Percentiles rank a stretch among this genome's conserved stretches.
Conservation (phyloP, 2,888 invertebrate genomes). For the Sympetrum striolatum region DNA sequence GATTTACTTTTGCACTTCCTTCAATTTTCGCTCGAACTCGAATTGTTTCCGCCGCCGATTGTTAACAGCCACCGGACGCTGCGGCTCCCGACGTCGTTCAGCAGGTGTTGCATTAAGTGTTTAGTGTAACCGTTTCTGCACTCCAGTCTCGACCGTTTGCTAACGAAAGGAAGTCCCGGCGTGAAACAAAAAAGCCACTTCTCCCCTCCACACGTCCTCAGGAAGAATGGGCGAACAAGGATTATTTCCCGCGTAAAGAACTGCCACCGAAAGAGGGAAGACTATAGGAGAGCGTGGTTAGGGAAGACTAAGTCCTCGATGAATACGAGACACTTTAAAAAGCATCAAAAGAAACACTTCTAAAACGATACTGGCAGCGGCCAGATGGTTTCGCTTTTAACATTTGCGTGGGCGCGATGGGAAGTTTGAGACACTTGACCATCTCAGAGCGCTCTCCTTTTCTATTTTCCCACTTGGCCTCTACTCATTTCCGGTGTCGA, state of each 20-base stretch:
- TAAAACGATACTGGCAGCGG: neutral
- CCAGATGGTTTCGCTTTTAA: neutral
- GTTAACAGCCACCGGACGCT: too few relatives aligned
- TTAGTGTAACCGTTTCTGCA: neutral
- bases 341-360: neutral
- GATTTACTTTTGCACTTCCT: too few relatives aligned
- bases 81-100: neutral
- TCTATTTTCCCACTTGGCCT: neutral
- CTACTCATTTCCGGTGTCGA: neutral
- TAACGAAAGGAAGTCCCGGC: neutral
- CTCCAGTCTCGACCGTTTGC: neutral
- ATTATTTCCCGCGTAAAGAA: neutral
- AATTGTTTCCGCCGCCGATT: too few relatives aligned
- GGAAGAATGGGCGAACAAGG: neutral
- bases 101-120: neutral
- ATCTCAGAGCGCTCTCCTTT: neutral
- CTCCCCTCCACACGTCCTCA: neutral
- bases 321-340: neutral
- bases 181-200: neutral
- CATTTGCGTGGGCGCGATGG: constrained; percentile 1
- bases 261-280: neutral
- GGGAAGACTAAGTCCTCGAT: neutral
- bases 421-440: neutral
- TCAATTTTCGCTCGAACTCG: too few relatives aligned
- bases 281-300: neutral